Base-by-base conservation (phyloP, 2,797 vertebrate species). In the Sebastes cheni region DNA sequence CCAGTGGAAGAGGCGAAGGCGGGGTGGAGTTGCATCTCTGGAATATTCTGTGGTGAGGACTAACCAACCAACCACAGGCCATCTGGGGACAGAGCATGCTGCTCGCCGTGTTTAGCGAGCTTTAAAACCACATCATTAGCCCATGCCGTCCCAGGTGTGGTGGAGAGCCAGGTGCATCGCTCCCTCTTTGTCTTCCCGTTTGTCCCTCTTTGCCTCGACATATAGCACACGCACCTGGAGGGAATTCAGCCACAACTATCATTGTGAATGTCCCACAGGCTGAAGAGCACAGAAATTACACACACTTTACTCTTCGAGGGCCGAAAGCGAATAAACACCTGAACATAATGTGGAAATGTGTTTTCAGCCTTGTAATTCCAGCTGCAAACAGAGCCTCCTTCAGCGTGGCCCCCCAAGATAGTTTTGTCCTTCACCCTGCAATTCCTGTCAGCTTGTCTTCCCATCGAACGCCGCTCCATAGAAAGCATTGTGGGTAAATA, bases 101-200 rank as follows among this genome's bases (percentile, higher is more conserved):
- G 34, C 59, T 64, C 4, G 27, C 72, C 7, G 60, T 75, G 67
- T 88, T 89, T 79, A 89, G 79, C 70, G 1, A 75, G 78, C 73
- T 77, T 77, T 58, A 76, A 86, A 86, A 75, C 81, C 83, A 72
- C 91, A 85, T 65, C 80, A 84, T 88, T 82, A 85, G 72, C 75
- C 84, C 60, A 13, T 67, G 20, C 67, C 67, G 75, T 77, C 82
- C 79, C 86, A 90, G 89, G 88, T 89, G 89, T 68, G 66, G 61
- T 66, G 68, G 69, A 85, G 80, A 86, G 77, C 86, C 88, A 93
- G 91, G 82, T 91, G 89, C 84, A 32, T n/a, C 67, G 39, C 75
- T 67, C 70, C 55, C 67, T 61, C 66, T 68, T 61, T 62, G 55
- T 82, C 65, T 82, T 36, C 52, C 32, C 34, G 3, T 79, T 71